A percentile compares a stretch with the other conserved stretches of the same genome.
Conservation (phyloP, 1,140 invertebrate genomes). For the Euglossa dilemma region DNA sequence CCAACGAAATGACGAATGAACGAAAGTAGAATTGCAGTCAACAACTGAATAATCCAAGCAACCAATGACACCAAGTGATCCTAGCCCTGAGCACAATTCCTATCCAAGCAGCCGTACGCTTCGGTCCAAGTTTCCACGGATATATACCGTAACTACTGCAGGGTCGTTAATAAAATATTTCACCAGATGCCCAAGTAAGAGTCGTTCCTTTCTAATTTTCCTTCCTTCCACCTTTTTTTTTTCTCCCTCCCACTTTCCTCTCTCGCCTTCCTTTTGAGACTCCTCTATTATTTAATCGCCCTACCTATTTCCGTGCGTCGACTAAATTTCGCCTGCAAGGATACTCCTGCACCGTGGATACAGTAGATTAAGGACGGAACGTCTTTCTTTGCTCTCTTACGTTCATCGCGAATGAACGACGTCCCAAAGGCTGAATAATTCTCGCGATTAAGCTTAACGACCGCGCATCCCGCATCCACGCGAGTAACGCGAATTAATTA, state of each 20-base stretch:
- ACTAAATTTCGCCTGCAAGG: constrained; percentile 17
- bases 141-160: constrained; percentile 4
- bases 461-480: not conserved
- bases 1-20: not conserved
- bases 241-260: not conserved
- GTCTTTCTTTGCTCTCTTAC: constrained; percentile 12
- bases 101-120: not conserved
- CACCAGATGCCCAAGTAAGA: not conserved
- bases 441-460: constrained; percentile 21
- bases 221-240: not conserved
- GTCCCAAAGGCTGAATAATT: constrained; percentile 8
- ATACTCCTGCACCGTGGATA: constrained; percentile 2
- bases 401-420: constrained; percentile 30
- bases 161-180: constrained; percentile 48
- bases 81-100: not conserved
- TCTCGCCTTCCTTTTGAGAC: not conserved
- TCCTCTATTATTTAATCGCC: constrained; percentile 40
- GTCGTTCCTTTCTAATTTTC: constrained; percentile 11
- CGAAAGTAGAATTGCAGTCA: constrained; percentile 10
- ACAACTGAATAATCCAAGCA: constrained; percentile 9
- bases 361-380: constrained; percentile 20
- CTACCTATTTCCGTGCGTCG: not conserved
- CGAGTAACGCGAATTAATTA: constrained; percentile 23
- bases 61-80: not conserved
- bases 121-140: not conserved